Percentiles rank a stretch among this genome's conserved stretches.
These are phyloP conservation scores for Phalanger gymnotis DNA, from an alignment of 2,797 vertebrate species.

Conservation along the genomic window DNA sequence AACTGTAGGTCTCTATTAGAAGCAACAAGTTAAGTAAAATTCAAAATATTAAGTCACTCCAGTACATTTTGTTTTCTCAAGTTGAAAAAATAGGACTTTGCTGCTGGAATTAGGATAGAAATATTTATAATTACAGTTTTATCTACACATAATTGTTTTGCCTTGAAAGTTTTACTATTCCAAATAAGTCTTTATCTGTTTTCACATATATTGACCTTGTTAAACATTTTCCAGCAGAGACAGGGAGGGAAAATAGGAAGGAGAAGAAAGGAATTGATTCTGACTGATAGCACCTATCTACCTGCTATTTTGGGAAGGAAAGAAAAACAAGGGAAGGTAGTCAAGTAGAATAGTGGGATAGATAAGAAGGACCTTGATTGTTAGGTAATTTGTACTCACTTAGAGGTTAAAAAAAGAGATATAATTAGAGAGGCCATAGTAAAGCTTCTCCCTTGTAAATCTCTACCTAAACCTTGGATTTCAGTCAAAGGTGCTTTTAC, in stretches of 20 bases:
- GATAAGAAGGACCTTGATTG: not conserved
- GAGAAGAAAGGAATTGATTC: constrained; percentile 27
- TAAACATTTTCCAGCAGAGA: constrained; percentile 5
- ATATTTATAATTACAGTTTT: constrained; percentile 58
- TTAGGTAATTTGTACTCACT: not conserved
- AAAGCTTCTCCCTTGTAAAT: not conserved
- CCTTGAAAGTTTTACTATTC: constrained; percentile 41
- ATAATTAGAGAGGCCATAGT: not conserved
- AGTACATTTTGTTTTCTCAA: not conserved
- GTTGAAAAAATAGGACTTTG: not conserved
- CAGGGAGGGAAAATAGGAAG: not conserved
- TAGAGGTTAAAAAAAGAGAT: not conserved
- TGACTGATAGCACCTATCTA: not conserved
- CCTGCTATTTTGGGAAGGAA: not conserved
- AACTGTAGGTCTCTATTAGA: constrained; percentile 54
- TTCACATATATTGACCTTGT: constrained; percentile 17
- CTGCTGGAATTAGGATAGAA: constrained; percentile 30
- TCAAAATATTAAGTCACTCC: not conserved
- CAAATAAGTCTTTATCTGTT: constrained; percentile 52
- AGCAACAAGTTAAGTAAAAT: constrained; percentile 3
- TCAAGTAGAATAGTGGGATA: not conserved
- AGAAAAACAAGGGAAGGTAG: not conserved
- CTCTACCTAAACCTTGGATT: not conserved
- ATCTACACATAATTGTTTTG: constrained; percentile 62
- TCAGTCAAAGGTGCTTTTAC: not conserved